Evolutionary conservation across 2,888 invertebrate species (phyloP).

Genomic region (Drosophila paracracens): DNA sequence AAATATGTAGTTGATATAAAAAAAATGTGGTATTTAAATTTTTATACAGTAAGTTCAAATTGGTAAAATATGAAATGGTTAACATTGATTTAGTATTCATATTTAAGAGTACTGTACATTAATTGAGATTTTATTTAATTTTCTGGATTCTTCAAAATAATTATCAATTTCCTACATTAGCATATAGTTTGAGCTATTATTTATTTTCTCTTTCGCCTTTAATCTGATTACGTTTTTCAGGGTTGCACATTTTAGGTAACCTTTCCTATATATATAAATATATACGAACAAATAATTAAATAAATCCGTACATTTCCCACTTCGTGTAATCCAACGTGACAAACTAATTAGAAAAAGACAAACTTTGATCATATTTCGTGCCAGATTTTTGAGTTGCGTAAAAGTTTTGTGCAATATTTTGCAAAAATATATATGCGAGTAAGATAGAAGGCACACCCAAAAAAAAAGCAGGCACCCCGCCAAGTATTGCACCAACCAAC

Average conservation of each 20-base stretch:
- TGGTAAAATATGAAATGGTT: not conserved
- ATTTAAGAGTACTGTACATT: not conserved
- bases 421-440: slow-evolving; percentile 30
- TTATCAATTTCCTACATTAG: not conserved
- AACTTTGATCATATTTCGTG: slow-evolving; percentile 47
- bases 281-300: not conserved
- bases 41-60: too few species aligned
- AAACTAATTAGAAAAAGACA: slow-evolving; percentile 11
- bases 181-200: not conserved
- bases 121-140: not conserved
- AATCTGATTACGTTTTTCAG: not conserved
- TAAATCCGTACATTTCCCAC: not conserved
- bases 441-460: not conserved
- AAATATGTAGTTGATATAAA: not conserved
- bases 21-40: not conserved
- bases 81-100: not conserved
- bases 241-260: not conserved
- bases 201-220: not conserved
- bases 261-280: not conserved
- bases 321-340: not conserved
- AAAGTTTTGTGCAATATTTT: slow-evolving; percentile 45
- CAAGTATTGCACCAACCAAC: slow-evolving; percentile 32
- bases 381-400: slow-evolving; percentile 49
- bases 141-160: not conserved
- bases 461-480: slow-evolving; percentile 26